Base-by-base conservation (phyloP, 2,113 vertebrate species). In the Otolemur garnettii region DNA sequence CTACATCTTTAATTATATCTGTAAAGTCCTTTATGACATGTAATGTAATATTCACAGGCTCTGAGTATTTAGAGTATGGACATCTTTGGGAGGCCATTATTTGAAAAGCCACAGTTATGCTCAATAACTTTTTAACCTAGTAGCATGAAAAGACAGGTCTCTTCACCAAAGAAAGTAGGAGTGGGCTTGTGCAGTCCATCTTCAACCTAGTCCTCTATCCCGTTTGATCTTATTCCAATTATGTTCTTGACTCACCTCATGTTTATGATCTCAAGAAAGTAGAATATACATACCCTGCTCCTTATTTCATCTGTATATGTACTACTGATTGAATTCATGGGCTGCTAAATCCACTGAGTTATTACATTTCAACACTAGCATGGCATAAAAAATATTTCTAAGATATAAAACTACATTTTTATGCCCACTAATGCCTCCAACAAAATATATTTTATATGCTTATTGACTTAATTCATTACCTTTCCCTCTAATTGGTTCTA, bases 261-360 rank as follows among this genome's bases (percentile, higher is more conserved):
- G 24, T 81, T 55, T 92, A 55, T 84, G 5, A 11, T 77, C 50
- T 87, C 35, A 87, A 89, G 42, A 84, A 85, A 79, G 35, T 66
- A 60, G 19, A 91, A 59, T 87, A 87, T 80, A 83, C 55, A 78
- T 22, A 96, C 17, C 22, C 57, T 82, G 87, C 2, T 80, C 35
- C 24, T 94, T 26, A 88, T 91, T 86, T 80, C 12, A 15, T 75
- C 38, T 71, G 22, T 75, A 24, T 93, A 68, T 62, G 62, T 69
- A 84, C 79, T 75, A 93, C 21, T 92, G 71, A 64, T 21, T 21
- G 33, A 72, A 84, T 38, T 80, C 35, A 74, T 11, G 4, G 53
- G 30, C n/a, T 80, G 72, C 84, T 82, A 97, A 96, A 94, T 66
- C 18, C 75, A 93, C 60, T 81, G 17, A 75, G 9, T 87, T 91